Conservation (phyloP, 2,888 invertebrate genomes). For the Lomographa bimaculata region DNA sequence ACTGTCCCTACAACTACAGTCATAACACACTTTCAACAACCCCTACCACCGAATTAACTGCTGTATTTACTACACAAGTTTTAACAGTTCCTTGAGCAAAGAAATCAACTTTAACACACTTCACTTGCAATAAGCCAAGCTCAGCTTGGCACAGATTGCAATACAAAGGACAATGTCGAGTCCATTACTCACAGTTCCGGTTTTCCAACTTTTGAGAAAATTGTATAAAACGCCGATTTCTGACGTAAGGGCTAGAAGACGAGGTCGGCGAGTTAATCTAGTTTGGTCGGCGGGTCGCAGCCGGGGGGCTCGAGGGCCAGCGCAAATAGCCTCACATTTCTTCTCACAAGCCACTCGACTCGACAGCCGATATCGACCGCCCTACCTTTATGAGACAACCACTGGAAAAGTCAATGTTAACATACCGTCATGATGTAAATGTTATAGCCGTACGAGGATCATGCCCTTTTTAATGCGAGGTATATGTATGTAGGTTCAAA, state of each 20-base stretch:
- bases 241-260: slow-evolving; percentile 47
- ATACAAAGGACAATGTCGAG: not conserved
- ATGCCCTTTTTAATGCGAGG: slow-evolving; percentile 27
- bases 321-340: slow-evolving; percentile 73
- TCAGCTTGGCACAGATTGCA: not conserved
- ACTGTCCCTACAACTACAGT: no score
- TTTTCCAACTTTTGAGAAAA: slow-evolving; percentile 18
- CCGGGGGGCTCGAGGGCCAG: slow-evolving; percentile 58
- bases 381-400: slow-evolving; percentile 60
- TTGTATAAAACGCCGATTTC: slow-evolving; percentile 44
- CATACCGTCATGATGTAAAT: slow-evolving; percentile 33
- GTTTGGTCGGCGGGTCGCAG: slow-evolving; percentile 56
- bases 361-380: slow-evolving; percentile 66
- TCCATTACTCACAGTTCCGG: slow-evolving; percentile 14
- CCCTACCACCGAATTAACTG: no score
- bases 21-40: no score
- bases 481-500: no score
- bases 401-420: slow-evolving; percentile 47
- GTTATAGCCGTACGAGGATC: slow-evolving; percentile 29
- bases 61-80: no score
- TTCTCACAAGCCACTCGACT: slow-evolving; percentile 62
- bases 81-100: no score
- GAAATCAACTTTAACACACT: no score
- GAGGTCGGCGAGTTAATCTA: slow-evolving; percentile 66
- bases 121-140: no score